These are phyloP conservation scores for Neuroscelio doddi DNA, from an alignment of 2,888 invertebrate genomes.

Conservation along the genomic window DNA sequence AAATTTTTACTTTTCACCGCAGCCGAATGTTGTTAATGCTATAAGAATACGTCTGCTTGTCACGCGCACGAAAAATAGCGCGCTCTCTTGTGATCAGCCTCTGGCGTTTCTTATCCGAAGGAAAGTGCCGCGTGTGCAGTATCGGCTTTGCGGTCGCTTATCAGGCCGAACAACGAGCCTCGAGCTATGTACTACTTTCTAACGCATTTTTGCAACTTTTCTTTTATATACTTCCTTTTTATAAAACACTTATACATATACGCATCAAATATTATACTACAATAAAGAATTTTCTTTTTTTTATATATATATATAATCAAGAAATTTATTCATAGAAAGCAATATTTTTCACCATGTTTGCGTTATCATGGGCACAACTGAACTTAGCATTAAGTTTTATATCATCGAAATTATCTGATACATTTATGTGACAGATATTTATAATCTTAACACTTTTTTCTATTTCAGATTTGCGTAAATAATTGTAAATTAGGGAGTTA, in stretches of 20 bases:
- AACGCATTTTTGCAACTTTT: conserved; percentile 48
- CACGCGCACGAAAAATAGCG: conserved; percentile 19
- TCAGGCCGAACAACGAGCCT: conserved; percentile 49
- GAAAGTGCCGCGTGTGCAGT: conserved; percentile 54
- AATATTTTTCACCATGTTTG: too few species aligned
- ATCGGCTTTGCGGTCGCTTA: conserved; percentile 51
- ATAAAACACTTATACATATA: not conserved
- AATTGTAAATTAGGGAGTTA: too few species aligned
- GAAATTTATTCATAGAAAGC: too few species aligned
- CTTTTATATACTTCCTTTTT: conserved; percentile 21
- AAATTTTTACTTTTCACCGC: conserved; percentile 25
- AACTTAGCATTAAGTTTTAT: too few species aligned
- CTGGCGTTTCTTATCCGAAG: conserved; percentile 43
- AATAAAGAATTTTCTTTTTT: too few species aligned
- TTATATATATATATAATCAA: too few species aligned
- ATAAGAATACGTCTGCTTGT: conserved; percentile 19
- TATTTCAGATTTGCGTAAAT: too few species aligned
- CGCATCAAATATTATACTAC: too few species aligned
- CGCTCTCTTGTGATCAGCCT: conserved; percentile 31
- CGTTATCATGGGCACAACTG: too few species aligned
- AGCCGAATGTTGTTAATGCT: conserved; percentile 6
- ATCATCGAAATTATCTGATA: too few species aligned
- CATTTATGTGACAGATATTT: too few species aligned
- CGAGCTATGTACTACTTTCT: conserved; percentile 43
- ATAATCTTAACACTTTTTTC: too few species aligned